Evolutionary conservation across 2,797 vertebrate genomes (phyloP).

Genomic region (Danio albolineatus): DNA sequence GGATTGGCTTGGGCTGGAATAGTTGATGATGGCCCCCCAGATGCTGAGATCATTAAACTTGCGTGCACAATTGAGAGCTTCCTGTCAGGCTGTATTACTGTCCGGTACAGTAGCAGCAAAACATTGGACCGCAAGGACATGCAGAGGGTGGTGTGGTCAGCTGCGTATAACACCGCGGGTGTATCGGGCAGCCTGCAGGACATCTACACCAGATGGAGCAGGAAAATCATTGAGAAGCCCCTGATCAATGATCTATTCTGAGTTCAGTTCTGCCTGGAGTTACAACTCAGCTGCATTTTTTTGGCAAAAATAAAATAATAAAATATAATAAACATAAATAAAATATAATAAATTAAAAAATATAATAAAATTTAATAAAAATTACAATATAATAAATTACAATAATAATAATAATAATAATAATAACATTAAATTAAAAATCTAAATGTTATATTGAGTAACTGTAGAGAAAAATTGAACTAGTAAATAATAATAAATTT

Average conservation of each 20-base stretch:
- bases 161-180: conserved; percentile 30
- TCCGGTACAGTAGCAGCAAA: conserved; percentile 17
- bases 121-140: conserved; percentile 6
- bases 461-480: no score
- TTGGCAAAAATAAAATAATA: background rate
- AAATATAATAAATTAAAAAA: no score
- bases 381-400: no score
- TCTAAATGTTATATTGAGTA: no score
- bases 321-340: background rate
- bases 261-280: background rate
- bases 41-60: conserved; percentile 37
- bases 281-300: background rate
- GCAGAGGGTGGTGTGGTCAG: conserved; percentile 22
- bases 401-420: no score
- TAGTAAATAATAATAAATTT: no score
- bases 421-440: no score
- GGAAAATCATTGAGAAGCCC: conserved; percentile 17
- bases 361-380: no score
- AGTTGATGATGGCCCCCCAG: conserved; percentile 5
- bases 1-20: background rate
- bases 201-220: conserved; percentile 31
- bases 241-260: conserved; percentile 8
- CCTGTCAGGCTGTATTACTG: conserved; percentile 39
- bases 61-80: conserved; percentile 37
- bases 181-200: conserved; percentile 32